phyloP scores from a whole-genome alignment of 1,140 invertebrate genomes.

The Diachasmimorpha longicaudata region DNA sequence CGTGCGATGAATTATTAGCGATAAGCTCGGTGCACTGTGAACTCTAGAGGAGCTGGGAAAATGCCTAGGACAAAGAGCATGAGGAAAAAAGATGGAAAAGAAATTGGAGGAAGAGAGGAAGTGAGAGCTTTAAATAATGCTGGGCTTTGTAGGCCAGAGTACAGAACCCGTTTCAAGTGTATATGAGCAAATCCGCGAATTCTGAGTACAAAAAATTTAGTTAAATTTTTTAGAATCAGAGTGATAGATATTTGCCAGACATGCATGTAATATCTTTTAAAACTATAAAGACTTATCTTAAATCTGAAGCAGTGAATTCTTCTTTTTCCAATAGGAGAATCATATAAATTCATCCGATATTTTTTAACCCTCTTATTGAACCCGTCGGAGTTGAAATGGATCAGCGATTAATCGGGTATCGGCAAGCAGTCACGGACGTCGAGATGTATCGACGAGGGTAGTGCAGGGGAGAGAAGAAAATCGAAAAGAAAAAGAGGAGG shows the following conservation, averaged over 20 bases:
- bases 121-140: slow-evolving; percentile 51
- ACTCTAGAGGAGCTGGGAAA: slow-evolving; percentile 32
- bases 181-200: no score
- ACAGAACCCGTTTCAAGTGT: slow-evolving; percentile 3
- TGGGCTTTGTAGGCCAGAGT: slow-evolving; percentile 40
- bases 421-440: not conserved
- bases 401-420: slow-evolving; percentile 1
- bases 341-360: not conserved
- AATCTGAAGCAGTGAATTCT: not conserved
- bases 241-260: slow-evolving; percentile 30
- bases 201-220: no score
- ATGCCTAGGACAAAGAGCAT: slow-evolving; percentile 44
- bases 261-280: no score
- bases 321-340: not conserved
- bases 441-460: not conserved
- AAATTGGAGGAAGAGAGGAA: slow-evolving; percentile 14
- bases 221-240: no score
- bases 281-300: no score
- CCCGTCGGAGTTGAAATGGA: not conserved
- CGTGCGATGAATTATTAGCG: slow-evolving; percentile 46
- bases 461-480: not conserved
- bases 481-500: not conserved
- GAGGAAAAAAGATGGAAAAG: not conserved
- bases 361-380: not conserved
- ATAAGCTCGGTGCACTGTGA: slow-evolving; percentile 34